A percentile compares a stretch with the other conserved stretches of the same genome.
phyloP scores from a whole-genome alignment of 2,113 vertebrate genomes.

The Epinephelus lanceolatus region DNA sequence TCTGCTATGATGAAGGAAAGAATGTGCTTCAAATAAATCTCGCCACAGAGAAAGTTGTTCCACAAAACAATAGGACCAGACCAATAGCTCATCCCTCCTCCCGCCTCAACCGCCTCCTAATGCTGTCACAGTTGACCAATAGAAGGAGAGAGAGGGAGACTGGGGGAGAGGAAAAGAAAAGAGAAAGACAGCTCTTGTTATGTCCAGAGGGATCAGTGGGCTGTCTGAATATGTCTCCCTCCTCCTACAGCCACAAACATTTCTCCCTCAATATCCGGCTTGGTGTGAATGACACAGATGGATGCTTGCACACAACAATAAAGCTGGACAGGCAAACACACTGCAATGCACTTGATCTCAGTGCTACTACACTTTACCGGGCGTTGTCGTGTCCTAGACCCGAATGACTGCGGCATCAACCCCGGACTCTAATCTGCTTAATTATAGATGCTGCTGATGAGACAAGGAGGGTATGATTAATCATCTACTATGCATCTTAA shows the following conservation, averaged over 20 bases:
- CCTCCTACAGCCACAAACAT: constrained; percentile 21
- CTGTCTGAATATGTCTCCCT: constrained; percentile 32
- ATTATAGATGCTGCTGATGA: constrained; percentile 65
- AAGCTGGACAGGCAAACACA: constrained; percentile 13
- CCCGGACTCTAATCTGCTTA: constrained; percentile 46
- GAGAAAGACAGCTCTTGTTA: constrained; percentile 10
- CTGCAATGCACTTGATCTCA: not conserved
- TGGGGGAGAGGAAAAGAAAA: not conserved
- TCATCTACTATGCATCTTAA: constrained; percentile 45
- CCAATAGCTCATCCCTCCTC: not conserved
- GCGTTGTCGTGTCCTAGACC: constrained; percentile 19
- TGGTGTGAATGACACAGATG: constrained; percentile 29
- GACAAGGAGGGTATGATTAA: constrained; percentile 51
- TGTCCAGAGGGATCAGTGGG: constrained; percentile 47
- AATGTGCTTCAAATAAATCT: constrained; percentile 28
- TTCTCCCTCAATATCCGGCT: constrained; percentile 17
- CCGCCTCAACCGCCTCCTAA: constrained; percentile 10
- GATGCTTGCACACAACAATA: constrained; percentile 4
- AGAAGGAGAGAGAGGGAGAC: not conserved
- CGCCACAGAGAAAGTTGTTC: constrained; percentile 9
- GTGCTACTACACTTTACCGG: not conserved
- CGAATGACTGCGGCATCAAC: constrained; percentile 32
- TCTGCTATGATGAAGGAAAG: constrained; percentile 20
- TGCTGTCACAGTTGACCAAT: constrained; percentile 18
- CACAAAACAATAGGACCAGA: constrained; percentile 12